Evolutionary conservation across 2,113 vertebrate species (phyloP).

Genomic region (human): GRCh38 chr15:83988501-83989000

Average conservation of each 20-base stretch:
- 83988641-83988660: not conserved
- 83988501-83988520: not conserved
- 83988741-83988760: constrained; percentile 88
- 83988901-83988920: too few species aligned
- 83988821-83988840: not conserved
- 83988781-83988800: constrained; percentile 87
- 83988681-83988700: constrained; percentile 83
- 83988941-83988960: too few species aligned
- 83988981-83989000: too few species aligned
- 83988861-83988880: too few species aligned
- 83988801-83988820: constrained; percentile 88
- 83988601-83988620: not conserved
- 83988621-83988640: not conserved
- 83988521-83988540: not conserved
- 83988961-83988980: too few species aligned
- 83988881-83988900: too few species aligned
- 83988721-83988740: constrained; percentile 84
- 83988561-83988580: not conserved
- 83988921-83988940: too few species aligned
- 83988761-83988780: constrained; percentile 85
- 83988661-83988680: not conserved
- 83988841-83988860: not conserved
- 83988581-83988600: too few species aligned
- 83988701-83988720: constrained; percentile 83
- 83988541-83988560: too few species aligned